These are phyloP conservation scores for Amphipyra tragopoginis DNA, from an alignment of 2,888 invertebrate species.

Conservation along the genomic window DNA sequence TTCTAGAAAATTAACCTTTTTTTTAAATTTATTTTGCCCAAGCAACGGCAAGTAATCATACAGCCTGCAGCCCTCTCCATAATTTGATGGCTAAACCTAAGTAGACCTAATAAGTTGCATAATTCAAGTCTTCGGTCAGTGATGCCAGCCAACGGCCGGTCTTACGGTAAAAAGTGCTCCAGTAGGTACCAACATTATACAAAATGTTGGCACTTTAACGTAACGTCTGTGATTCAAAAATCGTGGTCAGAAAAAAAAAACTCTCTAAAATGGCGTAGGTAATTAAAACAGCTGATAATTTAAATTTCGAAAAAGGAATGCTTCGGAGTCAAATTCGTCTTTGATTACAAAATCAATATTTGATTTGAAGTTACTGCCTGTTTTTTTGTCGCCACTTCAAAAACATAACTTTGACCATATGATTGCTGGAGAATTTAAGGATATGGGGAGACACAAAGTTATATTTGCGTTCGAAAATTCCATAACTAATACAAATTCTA, in stretches of 20 bases:
- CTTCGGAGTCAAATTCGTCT: neutral
- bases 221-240: slow-evolving; percentile 38
- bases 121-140: too few species aligned
- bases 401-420: slow-evolving; percentile 48
- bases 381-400: slow-evolving; percentile 44
- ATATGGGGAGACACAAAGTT: slow-evolving; percentile 46
- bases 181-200: slow-evolving; percentile 28
- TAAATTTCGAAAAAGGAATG: neutral
- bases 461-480: slow-evolving; percentile 20
- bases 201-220: slow-evolving; percentile 11
- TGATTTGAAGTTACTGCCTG: slow-evolving; percentile 22
- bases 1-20: too few species aligned
- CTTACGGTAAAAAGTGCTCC: neutral
- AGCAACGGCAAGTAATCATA: too few species aligned
- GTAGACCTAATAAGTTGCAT: too few species aligned
- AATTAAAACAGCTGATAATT: slow-evolving; percentile 19
- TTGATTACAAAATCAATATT: slow-evolving; percentile 34
- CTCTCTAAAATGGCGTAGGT: neutral
- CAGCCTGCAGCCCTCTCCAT: too few species aligned
- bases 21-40: too few species aligned
- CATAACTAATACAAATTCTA: slow-evolving; percentile 31
- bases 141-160: too few species aligned
- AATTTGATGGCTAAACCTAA: too few species aligned
- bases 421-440: slow-evolving; percentile 59
- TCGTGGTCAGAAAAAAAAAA: neutral